Base-by-base conservation (phyloP, 1,140 invertebrate genomes). In the Ruditapes philippinarum region DNA sequence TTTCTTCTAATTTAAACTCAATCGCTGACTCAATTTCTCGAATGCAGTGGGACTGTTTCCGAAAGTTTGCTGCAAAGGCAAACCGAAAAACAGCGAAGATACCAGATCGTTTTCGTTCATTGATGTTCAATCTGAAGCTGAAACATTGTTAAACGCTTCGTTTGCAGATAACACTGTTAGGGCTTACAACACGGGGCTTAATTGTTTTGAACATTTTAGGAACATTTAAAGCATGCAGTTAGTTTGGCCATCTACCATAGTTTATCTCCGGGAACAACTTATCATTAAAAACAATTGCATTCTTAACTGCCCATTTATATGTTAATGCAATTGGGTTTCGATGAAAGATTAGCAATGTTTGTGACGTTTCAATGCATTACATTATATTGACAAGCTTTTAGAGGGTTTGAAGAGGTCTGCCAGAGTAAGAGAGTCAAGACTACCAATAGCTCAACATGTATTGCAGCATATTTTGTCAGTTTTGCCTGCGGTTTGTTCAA, bases 21-120 rank as follows among this genome's bases (percentile, higher is more conserved):
- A 51, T 84, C 38, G 25, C 70, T 42, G 88, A 84, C 54, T 36
- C 51, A 54, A 60, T 89, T 57, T 89, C 88, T n/a, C 81, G 88
- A 31, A 60, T n/a, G n/a, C n/a, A n/a, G n/a, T n/a, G n/a, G n/a
- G n/a, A n/a, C n/a, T n/a, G n/a, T n/a, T n/a, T n/a, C 57, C 28
- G 42, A 9, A 33, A 54, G n/a, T 4, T 70, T 40, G 88, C 60
- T 0, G 79, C 80, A 65, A 25, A 65, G 33, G 85, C 85, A 36
- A 33, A 79, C 49, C 28, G 2, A 22, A 11, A 38, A 7, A 11
- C n/a, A n/a, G n/a, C n/a, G n/a, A n/a, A n/a, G n/a, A n/a, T n/a
- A n/a, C n/a, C n/a, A n/a, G n/a, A n/a, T n/a, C n/a, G n/a, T n/a
- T n/a, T n/a, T n/a, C n/a, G n/a, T n/a, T n/a, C n/a, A n/a, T n/a